Conservation (phyloP, 2,888 invertebrate genomes). For the Caenorhabditis panamensis region DNA sequence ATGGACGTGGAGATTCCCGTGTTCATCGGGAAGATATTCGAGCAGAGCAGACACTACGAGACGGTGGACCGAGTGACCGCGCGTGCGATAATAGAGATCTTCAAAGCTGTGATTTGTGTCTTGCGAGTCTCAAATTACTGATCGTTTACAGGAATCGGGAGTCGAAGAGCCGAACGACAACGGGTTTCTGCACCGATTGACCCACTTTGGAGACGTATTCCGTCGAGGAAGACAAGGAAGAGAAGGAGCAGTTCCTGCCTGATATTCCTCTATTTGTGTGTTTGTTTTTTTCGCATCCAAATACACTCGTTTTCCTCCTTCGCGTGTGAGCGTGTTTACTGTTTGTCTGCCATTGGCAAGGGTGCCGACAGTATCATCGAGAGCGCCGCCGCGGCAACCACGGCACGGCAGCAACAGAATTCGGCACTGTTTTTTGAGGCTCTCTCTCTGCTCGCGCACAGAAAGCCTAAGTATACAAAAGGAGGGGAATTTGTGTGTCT, state of each 20-base stretch:
- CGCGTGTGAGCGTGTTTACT: conserved; percentile 9
- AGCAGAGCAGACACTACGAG: conserved; percentile 30
- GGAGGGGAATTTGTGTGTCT: background rate
- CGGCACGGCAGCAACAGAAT: background rate
- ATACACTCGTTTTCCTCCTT: conserved; percentile 14
- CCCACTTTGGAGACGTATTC: background rate
- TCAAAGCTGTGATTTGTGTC: conserved; percentile 19
- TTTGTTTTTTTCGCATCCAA: conserved; percentile 13
- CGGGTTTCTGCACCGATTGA: conserved; percentile 2
- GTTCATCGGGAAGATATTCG: conserved; percentile 25
- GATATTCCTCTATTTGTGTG: background rate
- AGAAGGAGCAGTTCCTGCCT: background rate
- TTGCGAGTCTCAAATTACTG: background rate
- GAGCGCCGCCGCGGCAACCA: background rate
- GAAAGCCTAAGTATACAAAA: conserved; percentile 37
- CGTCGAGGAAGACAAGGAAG: no score
- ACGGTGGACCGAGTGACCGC: conserved; percentile 25
- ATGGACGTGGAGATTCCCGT: conserved; percentile 22
- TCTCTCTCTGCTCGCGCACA: conserved; percentile 1
- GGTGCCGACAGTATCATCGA: conserved; percentile 25
- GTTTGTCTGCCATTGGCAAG: conserved; percentile 3
- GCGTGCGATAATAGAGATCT: conserved; percentile 32
- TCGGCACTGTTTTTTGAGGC: conserved; percentile 12
- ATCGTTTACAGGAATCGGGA: conserved; percentile 26
- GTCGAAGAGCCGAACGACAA: background rate